These are phyloP conservation scores for Coptodon rendalli DNA, from an alignment of 2,113 vertebrate genomes.

Conservation along the genomic window DNA sequence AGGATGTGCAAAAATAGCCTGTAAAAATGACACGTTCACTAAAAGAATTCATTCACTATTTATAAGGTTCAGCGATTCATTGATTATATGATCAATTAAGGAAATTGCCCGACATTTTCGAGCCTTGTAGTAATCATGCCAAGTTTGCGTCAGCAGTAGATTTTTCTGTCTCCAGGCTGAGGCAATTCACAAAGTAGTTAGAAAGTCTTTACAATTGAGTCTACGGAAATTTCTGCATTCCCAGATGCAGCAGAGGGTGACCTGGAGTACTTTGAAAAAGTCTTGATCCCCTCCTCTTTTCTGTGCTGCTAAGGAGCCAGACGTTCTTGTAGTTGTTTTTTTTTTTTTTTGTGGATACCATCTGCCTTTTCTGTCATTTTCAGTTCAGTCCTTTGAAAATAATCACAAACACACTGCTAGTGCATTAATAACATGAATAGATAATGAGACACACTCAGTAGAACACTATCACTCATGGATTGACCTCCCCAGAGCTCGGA, in stretches of 20 bases:
- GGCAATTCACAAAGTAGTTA: background rate
- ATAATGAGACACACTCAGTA: background rate
- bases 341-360: background rate
- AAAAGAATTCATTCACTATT: background rate
- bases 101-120: constrained; percentile 10
- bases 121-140: constrained; percentile 1
- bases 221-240: background rate
- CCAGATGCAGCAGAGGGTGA: background rate
- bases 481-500: background rate
- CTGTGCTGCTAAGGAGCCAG: background rate
- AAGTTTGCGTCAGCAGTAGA: constrained; percentile 18
- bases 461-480: background rate
- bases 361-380: background rate
- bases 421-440: background rate
- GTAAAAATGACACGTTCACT: background rate
- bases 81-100: constrained; percentile 22
- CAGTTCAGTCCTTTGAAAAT: background rate
- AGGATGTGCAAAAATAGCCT: background rate
- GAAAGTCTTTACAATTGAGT: background rate
- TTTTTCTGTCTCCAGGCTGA: constrained; percentile 3
- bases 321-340: background rate
- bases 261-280: background rate
- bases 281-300: background rate
- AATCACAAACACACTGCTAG: background rate
- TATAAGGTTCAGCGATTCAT: background rate